Conservation (phyloP, 2,113 vertebrate genomes). For the Ahaetulla prasina region DNA sequence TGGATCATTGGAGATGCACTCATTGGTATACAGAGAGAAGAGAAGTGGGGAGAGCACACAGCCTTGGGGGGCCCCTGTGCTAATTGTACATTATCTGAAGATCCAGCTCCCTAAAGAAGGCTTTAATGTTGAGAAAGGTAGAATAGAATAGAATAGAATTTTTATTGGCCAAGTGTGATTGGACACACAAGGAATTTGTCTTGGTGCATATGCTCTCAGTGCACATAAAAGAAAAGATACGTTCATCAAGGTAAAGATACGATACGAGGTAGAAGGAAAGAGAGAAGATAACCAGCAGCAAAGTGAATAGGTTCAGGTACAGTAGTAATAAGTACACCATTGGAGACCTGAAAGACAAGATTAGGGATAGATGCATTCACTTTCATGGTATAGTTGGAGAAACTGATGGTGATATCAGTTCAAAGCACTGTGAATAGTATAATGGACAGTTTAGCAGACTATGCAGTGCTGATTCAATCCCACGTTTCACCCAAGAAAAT, state of each 20-base stretch:
- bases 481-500: not conserved
- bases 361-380: not conserved
- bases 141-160: no score
- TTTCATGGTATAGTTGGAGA: not conserved
- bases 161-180: no score
- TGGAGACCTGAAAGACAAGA: not conserved
- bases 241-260: no score
- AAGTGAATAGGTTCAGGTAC: not conserved
- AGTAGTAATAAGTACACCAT: not conserved
- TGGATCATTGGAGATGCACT: no score
- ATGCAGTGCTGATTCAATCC: not conserved
- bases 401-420: not conserved
- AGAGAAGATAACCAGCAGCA: not conserved
- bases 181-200: no score
- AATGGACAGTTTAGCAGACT: not conserved
- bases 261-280: not conserved
- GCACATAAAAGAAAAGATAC: no score
- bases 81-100: not conserved
- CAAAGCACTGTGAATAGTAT: not conserved
- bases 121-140: not conserved
- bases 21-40: no score
- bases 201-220: no score
- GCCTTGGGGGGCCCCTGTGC: no score
- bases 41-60: no score
- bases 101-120: not conserved